Conservation (phyloP, 2,888 invertebrate species). For the Pherbina coryleti region DNA sequence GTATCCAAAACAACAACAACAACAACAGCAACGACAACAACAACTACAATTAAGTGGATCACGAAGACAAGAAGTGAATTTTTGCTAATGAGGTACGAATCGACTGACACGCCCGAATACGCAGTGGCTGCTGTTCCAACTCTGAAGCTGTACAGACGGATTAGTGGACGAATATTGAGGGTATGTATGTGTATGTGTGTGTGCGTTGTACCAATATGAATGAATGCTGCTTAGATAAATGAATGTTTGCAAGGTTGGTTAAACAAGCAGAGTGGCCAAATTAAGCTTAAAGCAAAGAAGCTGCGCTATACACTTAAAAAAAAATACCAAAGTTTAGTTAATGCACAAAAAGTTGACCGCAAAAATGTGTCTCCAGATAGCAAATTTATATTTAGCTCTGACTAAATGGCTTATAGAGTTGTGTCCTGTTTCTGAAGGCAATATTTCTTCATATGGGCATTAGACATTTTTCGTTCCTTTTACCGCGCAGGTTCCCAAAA, state of each 20-base stretch:
- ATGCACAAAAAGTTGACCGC: too few relatives aligned
- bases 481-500: too few relatives aligned
- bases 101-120: slow-evolving; percentile 27
- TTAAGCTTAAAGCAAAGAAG: background rate
- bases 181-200: background rate
- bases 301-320: background rate
- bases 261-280: background rate
- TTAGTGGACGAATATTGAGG: background rate
- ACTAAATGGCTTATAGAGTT: too few relatives aligned
- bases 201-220: background rate
- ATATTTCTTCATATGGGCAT: too few relatives aligned
- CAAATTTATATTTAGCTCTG: too few relatives aligned
- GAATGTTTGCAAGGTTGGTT: background rate
- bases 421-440: too few relatives aligned
- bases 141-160: background rate
- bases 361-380: too few relatives aligned
- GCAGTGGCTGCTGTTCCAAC: background rate
- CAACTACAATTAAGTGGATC: slow-evolving; percentile 26
- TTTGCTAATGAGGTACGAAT: slow-evolving; percentile 34
- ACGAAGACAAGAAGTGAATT: slow-evolving; percentile 13
- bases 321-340: too few relatives aligned
- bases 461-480: too few relatives aligned
- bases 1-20: background rate
- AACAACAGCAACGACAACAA: background rate
- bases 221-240: background rate